phyloP scores from a whole-genome alignment of 1,140 invertebrate species.

The Sarcophaga peregrina region DNA sequence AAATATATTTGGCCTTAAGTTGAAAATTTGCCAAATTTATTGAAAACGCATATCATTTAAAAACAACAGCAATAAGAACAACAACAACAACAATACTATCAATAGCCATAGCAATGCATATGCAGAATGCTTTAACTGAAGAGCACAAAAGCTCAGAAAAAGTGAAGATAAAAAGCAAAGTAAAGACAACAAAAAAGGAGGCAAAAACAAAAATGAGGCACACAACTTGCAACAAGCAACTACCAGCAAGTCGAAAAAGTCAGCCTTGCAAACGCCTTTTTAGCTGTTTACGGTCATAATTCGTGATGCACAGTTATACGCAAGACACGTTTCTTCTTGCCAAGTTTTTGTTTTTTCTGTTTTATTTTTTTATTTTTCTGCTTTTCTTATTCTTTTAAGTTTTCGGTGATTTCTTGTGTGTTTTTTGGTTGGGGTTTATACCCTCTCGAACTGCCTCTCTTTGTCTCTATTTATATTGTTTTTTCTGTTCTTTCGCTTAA shows the following conservation, averaged over 20 bases:
- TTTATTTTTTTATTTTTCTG: too few relatives aligned
- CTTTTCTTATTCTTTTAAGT: background rate
- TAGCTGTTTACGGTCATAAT: slow-evolving; percentile 34
- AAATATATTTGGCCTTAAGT: slow-evolving; percentile 36
- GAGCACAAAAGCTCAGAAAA: background rate
- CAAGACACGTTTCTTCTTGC: slow-evolving; percentile 30
- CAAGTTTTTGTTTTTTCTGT: background rate
- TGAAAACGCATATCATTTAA: slow-evolving; percentile 35
- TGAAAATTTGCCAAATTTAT: slow-evolving; percentile 33
- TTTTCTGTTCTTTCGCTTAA: background rate
- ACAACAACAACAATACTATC: background rate
- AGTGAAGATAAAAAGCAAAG: background rate
- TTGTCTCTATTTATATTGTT: background rate
- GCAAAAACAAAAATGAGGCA: background rate
- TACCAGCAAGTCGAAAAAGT: background rate
- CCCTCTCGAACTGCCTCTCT: background rate
- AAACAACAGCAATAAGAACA: slow-evolving; percentile 20
- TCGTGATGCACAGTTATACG: slow-evolving; percentile 40
- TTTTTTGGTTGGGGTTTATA: background rate
- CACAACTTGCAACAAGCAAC: too few relatives aligned
- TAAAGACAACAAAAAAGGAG: background rate
- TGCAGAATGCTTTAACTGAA: background rate
- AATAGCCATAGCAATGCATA: background rate
- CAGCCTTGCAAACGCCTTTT: slow-evolving; percentile 38
- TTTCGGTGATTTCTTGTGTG: slow-evolving; percentile 7